These are phyloP conservation scores for Malurus melanocephalus DNA, from an alignment of 2,113 vertebrate species.

Conservation along the genomic window DNA sequence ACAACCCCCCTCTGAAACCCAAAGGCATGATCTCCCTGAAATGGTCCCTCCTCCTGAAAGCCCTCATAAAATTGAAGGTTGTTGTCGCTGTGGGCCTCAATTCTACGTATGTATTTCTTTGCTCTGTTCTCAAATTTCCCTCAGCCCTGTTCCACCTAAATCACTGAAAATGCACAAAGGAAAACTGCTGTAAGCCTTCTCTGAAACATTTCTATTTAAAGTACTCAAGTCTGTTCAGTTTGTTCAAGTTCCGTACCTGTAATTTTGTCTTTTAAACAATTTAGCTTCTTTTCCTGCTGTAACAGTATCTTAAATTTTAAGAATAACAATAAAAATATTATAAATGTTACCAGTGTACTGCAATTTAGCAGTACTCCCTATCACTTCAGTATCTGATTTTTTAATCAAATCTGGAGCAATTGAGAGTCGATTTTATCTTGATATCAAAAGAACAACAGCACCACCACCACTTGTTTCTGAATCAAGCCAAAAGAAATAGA, in stretches of 20 bases:
- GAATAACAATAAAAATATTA: not conserved
- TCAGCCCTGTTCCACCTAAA: not conserved
- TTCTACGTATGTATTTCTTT: not conserved
- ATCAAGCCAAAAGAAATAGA: not conserved
- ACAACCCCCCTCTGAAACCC: not conserved
- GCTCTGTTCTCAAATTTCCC: not conserved
- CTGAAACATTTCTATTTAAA: not conserved
- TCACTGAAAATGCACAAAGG: not conserved
- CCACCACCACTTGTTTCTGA: not conserved
- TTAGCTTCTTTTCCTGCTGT: not conserved
- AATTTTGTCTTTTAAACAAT: not conserved
- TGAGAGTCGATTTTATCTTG: not conserved
- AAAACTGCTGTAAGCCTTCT: not conserved
- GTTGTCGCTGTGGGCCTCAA: not conserved
- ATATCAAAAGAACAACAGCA: not conserved
- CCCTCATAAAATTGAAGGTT: not conserved
- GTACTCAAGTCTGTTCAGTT: not conserved
- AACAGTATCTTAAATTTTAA: not conserved
- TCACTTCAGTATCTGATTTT: not conserved
- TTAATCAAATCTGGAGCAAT: not conserved
- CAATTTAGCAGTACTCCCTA: not conserved
- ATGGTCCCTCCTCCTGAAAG: not conserved
- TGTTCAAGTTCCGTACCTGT: not conserved
- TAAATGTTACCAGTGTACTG: not conserved
- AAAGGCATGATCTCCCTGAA: accelerated